Percentiles rank a stretch among this genome's conserved stretches.
These are phyloP conservation scores for Drosophila buzzatii DNA, from an alignment of 2,888 invertebrate species.

Conservation along the genomic window DNA sequence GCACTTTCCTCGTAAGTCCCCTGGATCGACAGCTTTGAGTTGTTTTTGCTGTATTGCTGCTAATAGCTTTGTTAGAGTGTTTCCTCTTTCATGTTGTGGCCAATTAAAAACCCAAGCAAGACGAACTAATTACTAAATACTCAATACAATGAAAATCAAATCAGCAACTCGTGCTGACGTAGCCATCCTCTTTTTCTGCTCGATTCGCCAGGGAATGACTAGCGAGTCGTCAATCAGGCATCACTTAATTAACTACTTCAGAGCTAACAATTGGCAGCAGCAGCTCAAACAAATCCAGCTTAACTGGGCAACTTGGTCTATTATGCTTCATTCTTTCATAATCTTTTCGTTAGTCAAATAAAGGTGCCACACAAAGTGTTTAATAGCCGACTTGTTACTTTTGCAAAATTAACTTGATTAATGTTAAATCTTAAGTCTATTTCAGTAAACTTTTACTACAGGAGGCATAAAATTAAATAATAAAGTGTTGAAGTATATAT, in stretches of 20 bases:
- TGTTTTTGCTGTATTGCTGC: slow-evolving; percentile 42
- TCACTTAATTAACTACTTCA: slow-evolving; percentile 77
- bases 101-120: slow-evolving; percentile 61
- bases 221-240: slow-evolving; percentile 67
- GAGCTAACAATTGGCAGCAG: slow-evolving; percentile 37
- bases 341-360: not conserved
- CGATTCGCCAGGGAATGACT: slow-evolving; percentile 7
- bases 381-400: not conserved
- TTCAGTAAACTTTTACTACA: not conserved
- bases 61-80: slow-evolving; percentile 42
- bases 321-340: slow-evolving; percentile 11
- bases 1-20: slow-evolving; percentile 24
- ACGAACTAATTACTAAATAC: slow-evolving; percentile 28
- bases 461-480: too few relatives aligned
- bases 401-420: too few relatives aligned
- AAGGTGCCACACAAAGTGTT: not conserved
- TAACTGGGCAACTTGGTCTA: slow-evolving; percentile 47
- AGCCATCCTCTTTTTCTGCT: slow-evolving; percentile 22
- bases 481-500: too few relatives aligned
- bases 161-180: slow-evolving; percentile 22
- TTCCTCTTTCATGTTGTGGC: slow-evolving; percentile 37
- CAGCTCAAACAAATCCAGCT: slow-evolving; percentile 46
- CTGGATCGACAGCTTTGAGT: slow-evolving; percentile 48
- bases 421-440: too few relatives aligned
- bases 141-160: slow-evolving; percentile 58